phyloP scores from a whole-genome alignment of 2,888 invertebrate genomes.

The Rhyacophila evoluta region DNA sequence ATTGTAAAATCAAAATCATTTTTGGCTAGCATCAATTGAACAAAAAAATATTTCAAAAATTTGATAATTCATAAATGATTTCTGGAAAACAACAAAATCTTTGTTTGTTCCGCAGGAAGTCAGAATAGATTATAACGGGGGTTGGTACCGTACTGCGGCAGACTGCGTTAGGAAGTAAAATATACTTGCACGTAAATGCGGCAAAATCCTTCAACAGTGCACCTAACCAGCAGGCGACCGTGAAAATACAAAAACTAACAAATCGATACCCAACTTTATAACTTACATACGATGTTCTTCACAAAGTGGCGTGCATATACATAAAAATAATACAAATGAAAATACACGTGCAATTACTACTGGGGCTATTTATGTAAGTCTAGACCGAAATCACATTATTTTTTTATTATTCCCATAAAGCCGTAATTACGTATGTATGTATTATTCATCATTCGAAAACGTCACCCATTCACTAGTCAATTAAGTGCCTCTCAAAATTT shows the following conservation, averaged over 20 bases:
- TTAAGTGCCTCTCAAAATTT: too few species aligned
- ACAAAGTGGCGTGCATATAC: neutral
- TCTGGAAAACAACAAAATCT: neutral
- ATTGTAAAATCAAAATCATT: too few species aligned
- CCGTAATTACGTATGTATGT: too few species aligned
- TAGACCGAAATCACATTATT: too few species aligned
- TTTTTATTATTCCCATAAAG: too few species aligned
- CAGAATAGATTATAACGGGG: neutral
- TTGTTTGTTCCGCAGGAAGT: too few species aligned
- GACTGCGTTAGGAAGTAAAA: neutral
- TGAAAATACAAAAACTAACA: conserved; percentile 4
- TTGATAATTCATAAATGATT: neutral
- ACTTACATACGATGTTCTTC: neutral
- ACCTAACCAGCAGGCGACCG: neutral
- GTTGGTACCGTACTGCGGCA: neutral
- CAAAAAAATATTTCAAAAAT: neutral
- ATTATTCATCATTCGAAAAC: too few species aligned
- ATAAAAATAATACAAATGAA: neutral
- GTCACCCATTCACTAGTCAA: too few species aligned
- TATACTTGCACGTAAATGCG: neutral
- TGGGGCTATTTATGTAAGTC: neutral
- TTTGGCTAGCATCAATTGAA: too few species aligned
- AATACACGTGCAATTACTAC: neutral
- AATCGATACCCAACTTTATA: neutral
- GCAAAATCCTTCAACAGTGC: neutral